Evolutionary conservation across 2,797 vertebrate genomes (phyloP), one percentile per base, ranked within the genome.

Genomic region (Aeoliscus strigatus): DNA sequence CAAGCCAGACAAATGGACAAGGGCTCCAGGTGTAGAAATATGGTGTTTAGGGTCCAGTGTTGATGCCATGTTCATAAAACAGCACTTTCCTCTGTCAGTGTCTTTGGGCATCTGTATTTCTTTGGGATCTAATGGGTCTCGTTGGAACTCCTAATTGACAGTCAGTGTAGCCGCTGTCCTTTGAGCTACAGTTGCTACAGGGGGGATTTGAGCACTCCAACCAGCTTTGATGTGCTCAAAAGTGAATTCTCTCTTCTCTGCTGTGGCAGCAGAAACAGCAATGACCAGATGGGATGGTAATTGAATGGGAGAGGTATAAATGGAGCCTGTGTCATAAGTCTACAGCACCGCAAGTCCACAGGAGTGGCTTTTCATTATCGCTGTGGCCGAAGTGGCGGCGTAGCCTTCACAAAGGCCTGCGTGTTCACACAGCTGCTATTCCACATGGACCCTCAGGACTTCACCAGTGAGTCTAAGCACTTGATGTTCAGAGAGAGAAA

Each of bases 141-240:
- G 75, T 89, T 88, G 86, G 84, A 90, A 80, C 69, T 88, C 84
- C 80, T 92, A 93, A 93, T 93, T 93, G 88, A 87, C 82, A 89
- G 89, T 87, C 81, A 85, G 72, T 86, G 81, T 81, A 81, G 56
- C 72, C 70, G 46, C 55, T 57, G 77, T 82, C 84, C 88, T 92
- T 87, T 82, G 87, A 91, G 87, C 78, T 84, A 69, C 5, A 14
- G 80, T 87, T 88, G 86, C 88, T 87, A 86, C 87, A 83, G 87
- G 82, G 86, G 65, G 55, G 62, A 57, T 68, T 72, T 58, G 40
- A 73, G 57, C 41, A 55, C 79, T 77, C 69, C 88, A 91, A 80
- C 85, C 30, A 57, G 50, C 89, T 93, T 91, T 93, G 88, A 93
- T 90, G 86, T 82, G 87, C 77, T 80, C 83, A 80, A 70, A 86